Evolutionary conservation across 2,888 invertebrate genomes (phyloP), one percentile per base, ranked within the genome.

Genomic region (Capitulum mitella): DNA sequence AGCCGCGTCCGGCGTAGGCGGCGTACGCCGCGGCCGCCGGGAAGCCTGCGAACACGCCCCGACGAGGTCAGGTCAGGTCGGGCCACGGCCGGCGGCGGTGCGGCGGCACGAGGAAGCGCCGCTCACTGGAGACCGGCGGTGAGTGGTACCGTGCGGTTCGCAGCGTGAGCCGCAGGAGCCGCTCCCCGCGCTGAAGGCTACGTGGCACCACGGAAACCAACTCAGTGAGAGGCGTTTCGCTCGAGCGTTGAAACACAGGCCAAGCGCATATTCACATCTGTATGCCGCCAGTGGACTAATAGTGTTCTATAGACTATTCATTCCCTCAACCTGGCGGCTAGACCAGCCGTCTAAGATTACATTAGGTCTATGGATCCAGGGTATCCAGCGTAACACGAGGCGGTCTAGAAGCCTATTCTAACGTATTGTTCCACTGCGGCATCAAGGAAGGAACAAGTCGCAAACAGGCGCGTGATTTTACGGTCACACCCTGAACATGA

Each of bases 1-100:
- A 96, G 88, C 95, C 94, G 89, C 95, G 93, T 88, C 95, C 94
- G 87, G 95, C 95, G 89, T 95, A 95, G 86, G 95, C 95, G 89
- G 95, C 95, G 89, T 95, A 95, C 86, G 95, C 95, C 86, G 92
- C 92, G 88, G 95, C 94, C 89, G 82, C 81, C 61, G 95, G 94
- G 88, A 95, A 95, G 90, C 95, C 95, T 95, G 91, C 82, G 83
- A 61, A 29, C 32, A 29, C 29, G 54, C 54, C 77, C 54, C n/a
- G 77, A 19, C 54, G 26, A 58, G 77, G 58, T 58, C 77, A 51
- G 77, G 16, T 29, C 46, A 29, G 48, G 77, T 37, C 51, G 46
- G 77, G 29, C n/a, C 48, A 34, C 19, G 77, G 37, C 48, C 10
- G n/a, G 48, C 43, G 75, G 14, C 43, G 37, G 75, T 37, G 37